Evolutionary conservation across 2,888 invertebrate genomes (phyloP).

Genomic region (Archaeoteleia sp.): DNA sequence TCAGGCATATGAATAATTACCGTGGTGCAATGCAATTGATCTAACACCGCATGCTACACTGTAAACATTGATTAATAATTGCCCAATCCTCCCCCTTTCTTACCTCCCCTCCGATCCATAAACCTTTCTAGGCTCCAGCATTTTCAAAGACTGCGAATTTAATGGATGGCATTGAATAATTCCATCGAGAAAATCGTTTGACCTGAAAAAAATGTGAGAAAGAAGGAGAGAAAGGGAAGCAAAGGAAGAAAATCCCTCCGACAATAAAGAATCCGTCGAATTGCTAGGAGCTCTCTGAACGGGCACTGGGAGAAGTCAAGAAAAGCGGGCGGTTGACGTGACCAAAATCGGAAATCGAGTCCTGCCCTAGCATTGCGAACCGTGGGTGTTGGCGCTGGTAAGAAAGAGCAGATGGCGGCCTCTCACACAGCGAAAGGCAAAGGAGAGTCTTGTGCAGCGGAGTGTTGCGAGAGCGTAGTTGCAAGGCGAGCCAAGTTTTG

Average conservation of each 20-base stretch:
- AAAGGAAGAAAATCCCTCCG: constrained; percentile 17
- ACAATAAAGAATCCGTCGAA: constrained; percentile 37
- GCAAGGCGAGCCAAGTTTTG: constrained; percentile 56
- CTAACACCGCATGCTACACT: too few species aligned
- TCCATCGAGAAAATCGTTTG: too few species aligned
- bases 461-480: constrained; percentile 2
- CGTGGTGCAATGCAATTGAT: too few species aligned
- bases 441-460: constrained; percentile 2
- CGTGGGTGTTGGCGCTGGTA: constrained; percentile 22
- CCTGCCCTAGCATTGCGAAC: constrained; percentile 24
- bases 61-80: too few species aligned
- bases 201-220: too few species aligned
- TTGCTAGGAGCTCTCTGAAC: constrained; percentile 18
- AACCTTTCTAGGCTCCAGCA: too few species aligned
- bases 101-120: too few species aligned
- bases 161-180: too few species aligned
- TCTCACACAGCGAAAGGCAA: constrained; percentile 17
- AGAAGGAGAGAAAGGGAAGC: not conserved
- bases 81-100: too few species aligned
- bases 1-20: too few species aligned
- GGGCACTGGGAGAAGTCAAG: constrained; percentile 34
- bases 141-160: too few species aligned
- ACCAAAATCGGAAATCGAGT: constrained; percentile 51
- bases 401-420: constrained; percentile 23
- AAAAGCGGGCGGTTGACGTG: constrained; percentile 45